Percentiles rank a stretch among this genome's conserved stretches.
Evolutionary conservation across 2,797 vertebrate genomes (phyloP).

Genomic region (Chiroxiphia lanceolata): DNA sequence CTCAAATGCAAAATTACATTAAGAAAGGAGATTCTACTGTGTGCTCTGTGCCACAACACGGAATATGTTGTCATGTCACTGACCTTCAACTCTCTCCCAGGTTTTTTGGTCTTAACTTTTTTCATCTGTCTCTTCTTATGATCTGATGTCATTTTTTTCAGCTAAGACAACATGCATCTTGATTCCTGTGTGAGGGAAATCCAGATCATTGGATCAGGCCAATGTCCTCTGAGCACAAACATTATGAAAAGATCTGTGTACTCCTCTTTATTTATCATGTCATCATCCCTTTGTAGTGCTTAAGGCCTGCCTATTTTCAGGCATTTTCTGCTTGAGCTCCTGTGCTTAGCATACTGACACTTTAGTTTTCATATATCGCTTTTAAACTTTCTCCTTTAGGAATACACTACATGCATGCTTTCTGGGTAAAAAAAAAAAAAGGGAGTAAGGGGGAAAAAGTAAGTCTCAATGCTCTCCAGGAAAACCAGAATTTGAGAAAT

Average conservation of each 20-base stretch:
- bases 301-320: not conserved
- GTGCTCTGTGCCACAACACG: not conserved
- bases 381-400: not conserved
- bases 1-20: not conserved
- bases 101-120: not conserved
- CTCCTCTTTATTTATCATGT: not conserved
- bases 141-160: slow-evolving; percentile 7
- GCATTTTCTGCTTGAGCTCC: not conserved
- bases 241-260: not conserved
- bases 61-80: not conserved
- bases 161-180: not conserved
- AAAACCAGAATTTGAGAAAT: not conserved
- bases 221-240: not conserved
- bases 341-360: not conserved
- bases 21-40: not conserved
- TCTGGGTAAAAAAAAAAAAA: accelerated
- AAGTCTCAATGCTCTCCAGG: not conserved
- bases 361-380: not conserved
- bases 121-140: slow-evolving; percentile 11
- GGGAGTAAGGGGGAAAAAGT: not conserved
- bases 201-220: not conserved
- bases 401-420: not conserved
- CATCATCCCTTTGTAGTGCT: not conserved
- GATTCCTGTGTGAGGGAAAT: not conserved
- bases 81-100: not conserved